Evolutionary conservation across 2,888 invertebrate species (phyloP).

Genomic region (Aplocera efformata): DNA sequence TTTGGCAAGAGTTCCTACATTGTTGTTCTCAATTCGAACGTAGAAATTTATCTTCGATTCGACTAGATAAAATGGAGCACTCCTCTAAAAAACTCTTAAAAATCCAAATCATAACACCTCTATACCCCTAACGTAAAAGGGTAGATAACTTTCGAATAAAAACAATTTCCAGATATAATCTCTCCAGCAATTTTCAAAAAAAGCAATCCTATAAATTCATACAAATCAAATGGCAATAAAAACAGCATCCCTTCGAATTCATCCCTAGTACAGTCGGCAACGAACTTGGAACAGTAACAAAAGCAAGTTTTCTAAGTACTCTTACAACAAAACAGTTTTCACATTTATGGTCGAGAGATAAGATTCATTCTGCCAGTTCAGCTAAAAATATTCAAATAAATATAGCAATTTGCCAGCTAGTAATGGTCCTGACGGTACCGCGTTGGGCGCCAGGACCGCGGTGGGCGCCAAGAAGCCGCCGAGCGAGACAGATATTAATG

Average conservation of each 20-base stretch:
- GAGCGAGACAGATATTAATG: conserved; percentile 34
- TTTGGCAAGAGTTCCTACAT: conserved; percentile 3
- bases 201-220: conserved; percentile 51
- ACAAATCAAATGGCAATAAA: conserved; percentile 56
- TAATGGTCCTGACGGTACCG: conserved; percentile 12
- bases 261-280: conserved; percentile 12
- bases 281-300: not conserved
- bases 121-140: not conserved
- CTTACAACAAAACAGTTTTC: too few relatives aligned
- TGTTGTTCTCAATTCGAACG: too few relatives aligned
- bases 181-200: conserved; percentile 26
- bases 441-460: conserved; percentile 35
- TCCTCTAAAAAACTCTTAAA: conserved; percentile 2
- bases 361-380: not conserved
- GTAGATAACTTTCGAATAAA: too few relatives aligned
- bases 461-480: conserved; percentile 54
- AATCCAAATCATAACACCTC: conserved; percentile 15
- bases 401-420: not conserved
- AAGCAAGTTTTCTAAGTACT: too few relatives aligned
- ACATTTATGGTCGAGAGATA: not conserved
- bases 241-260: conserved; percentile 24
- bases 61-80: too few relatives aligned
- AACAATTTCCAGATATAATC: conserved; percentile 1
- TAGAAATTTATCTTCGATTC: too few relatives aligned
- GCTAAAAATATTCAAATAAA: not conserved